Percentiles rank a stretch among this genome's conserved stretches.
phyloP scores from a whole-genome alignment of 1,140 invertebrate species.

The Portunus trituberculatus region DNA sequence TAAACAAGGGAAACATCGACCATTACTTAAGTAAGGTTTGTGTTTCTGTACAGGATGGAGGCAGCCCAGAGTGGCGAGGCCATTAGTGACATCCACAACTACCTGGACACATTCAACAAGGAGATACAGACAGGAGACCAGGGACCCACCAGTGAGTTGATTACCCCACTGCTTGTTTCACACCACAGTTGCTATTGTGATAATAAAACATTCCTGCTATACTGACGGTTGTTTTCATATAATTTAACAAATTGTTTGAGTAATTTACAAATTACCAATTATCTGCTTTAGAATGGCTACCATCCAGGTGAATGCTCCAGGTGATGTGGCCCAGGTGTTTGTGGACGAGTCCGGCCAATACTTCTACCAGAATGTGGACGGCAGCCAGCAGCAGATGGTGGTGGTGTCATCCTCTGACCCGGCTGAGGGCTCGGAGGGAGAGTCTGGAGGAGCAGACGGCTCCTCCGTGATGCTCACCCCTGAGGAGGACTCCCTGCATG shows the following conservation, averaged over 20 bases:
- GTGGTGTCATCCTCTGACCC: slow-evolving; percentile 82
- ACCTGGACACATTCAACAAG: slow-evolving; percentile 91
- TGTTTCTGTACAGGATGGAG: slow-evolving; percentile 68
- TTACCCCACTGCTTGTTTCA: neutral
- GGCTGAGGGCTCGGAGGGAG: slow-evolving; percentile 77
- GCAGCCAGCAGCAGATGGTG: slow-evolving; percentile 83
- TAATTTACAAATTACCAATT: no score
- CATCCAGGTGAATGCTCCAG: slow-evolving; percentile 36
- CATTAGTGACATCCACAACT: slow-evolving; percentile 90
- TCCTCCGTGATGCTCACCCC: slow-evolving; percentile 52
- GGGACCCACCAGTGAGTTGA: slow-evolving; percentile 69
- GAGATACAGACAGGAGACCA: slow-evolving; percentile 87
- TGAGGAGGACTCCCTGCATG: slow-evolving; percentile 65
- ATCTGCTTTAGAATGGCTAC: neutral
- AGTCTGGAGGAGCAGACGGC: slow-evolving; percentile 45
- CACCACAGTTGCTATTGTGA: neutral
- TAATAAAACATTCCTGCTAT: no score
- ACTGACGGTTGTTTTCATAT: no score
- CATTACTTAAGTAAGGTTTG: no score
- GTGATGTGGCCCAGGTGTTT: slow-evolving; percentile 87
- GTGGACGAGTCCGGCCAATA: slow-evolving; percentile 89
- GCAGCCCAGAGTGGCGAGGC: slow-evolving; percentile 80
- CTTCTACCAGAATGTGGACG: slow-evolving; percentile 86
- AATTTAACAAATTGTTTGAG: no score
- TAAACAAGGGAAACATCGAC: no score